Conservation (phyloP, 2,888 invertebrate species). For the Cryptocheilus praepositus region DNA sequence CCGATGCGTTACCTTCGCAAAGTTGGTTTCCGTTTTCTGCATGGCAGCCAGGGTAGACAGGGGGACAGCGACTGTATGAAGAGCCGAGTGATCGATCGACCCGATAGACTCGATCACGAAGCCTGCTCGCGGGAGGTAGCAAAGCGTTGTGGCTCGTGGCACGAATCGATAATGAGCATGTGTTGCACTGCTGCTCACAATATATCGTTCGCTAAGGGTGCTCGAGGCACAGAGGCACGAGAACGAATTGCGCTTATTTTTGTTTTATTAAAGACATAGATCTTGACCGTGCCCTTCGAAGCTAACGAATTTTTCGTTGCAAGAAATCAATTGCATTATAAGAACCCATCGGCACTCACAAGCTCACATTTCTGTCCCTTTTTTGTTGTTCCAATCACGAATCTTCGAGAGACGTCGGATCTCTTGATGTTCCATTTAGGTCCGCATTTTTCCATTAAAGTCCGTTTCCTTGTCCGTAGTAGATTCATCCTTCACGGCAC, state of each 20-base stretch:
- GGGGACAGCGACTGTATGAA: too few relatives aligned
- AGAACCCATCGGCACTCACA: slow-evolving; percentile 10
- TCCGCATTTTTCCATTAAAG: slow-evolving; percentile 35
- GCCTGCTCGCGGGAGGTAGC: too few relatives aligned
- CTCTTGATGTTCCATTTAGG: slow-evolving; percentile 26
- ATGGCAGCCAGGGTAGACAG: too few relatives aligned
- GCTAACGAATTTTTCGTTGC: slow-evolving; percentile 15
- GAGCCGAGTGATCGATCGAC: too few relatives aligned
- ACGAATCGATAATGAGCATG: too few relatives aligned
- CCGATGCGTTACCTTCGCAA: too few relatives aligned
- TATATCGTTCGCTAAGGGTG: slow-evolving; percentile 24
- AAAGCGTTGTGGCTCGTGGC: too few relatives aligned
- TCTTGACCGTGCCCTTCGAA: too few relatives aligned
- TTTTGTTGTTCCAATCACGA: slow-evolving; percentile 5
- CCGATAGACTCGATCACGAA: too few relatives aligned
- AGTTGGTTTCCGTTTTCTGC: too few relatives aligned
- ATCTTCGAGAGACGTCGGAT: slow-evolving; percentile 9
- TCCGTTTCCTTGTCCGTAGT: neutral
- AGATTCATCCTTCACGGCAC: slow-evolving; percentile 14
- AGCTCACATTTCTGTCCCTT: neutral
- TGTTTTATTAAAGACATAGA: too few relatives aligned
- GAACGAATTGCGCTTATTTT: slow-evolving; percentile 6
- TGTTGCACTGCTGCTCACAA: too few relatives aligned
- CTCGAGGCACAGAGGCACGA: slow-evolving; percentile 22
- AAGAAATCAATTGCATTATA: slow-evolving; percentile 3